Evolutionary conservation across 2,113 vertebrate genomes (phyloP).

Genomic region (Danio rerio): GRCz12tu NC_133190.1:11475001-11475500

Average conservation of each 20-base stretch:
- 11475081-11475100: conserved; percentile 16
- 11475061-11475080: conserved; percentile 35
- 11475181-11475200: conserved; percentile 51
- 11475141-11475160: conserved; percentile 45
- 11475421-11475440: neutral
- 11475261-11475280: conserved; percentile 73
- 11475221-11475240: conserved; percentile 60
- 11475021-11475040: conserved; percentile 52
- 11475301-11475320: conserved; percentile 40
- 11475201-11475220: conserved; percentile 57
- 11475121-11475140: conserved; percentile 39
- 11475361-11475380: neutral
- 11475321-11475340: conserved; percentile 30
- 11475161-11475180: conserved; percentile 52
- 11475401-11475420: too few relatives aligned
- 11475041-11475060: conserved; percentile 48
- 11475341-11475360: conserved; percentile 28
- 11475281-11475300: conserved; percentile 68
- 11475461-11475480: neutral
- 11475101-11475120: conserved; percentile 31
- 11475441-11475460: neutral
- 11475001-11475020: conserved; percentile 53
- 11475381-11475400: neutral
- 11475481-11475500: conserved; percentile 2
- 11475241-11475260: conserved; percentile 69